Conservation (phyloP, 2,113 vertebrate genomes). For the Oreochromis tanganicae region DNA sequence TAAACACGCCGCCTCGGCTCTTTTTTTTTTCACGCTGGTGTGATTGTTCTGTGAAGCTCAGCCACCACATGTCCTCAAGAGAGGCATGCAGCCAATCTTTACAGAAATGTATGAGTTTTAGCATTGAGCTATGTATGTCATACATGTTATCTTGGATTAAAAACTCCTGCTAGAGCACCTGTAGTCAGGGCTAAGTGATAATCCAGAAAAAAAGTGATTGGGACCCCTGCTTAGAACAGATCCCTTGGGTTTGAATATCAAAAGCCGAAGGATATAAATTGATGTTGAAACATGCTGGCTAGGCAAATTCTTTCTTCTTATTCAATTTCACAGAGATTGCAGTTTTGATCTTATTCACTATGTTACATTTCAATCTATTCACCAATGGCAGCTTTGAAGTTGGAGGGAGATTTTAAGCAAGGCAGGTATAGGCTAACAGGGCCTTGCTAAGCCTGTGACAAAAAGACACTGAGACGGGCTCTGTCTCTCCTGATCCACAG, state of each 20-base stretch:
- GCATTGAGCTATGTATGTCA: background rate
- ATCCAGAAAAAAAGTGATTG: conserved; percentile 13
- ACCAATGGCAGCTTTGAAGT: conserved; percentile 47
- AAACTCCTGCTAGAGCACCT: conserved; percentile 2
- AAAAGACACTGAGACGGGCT: conserved; percentile 36
- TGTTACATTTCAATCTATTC: conserved; percentile 38
- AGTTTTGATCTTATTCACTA: conserved; percentile 34
- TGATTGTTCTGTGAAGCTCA: background rate
- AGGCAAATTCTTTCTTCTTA: conserved; percentile 46
- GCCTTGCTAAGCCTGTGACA: conserved; percentile 45
- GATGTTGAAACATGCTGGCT: conserved; percentile 42
- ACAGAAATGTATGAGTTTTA: background rate
- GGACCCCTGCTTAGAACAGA: conserved; percentile 5
- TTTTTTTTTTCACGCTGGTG: background rate
- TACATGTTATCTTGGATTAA: conserved; percentile 6
- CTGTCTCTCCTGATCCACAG: conserved; percentile 42
- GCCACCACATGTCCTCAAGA: background rate
- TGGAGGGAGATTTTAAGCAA: conserved; percentile 34
- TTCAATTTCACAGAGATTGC: conserved; percentile 61
- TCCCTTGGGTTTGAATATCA: background rate
- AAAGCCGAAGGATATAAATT: conserved; percentile 18
- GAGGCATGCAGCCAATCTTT: background rate
- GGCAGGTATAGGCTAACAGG: conserved; percentile 38
- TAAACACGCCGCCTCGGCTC: background rate
- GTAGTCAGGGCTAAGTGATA: conserved; percentile 4